Percentiles rank a stretch among this genome's conserved stretches.
Conservation (phyloP, 2,113 vertebrate genomes). For the Candoia aspera region DNA sequence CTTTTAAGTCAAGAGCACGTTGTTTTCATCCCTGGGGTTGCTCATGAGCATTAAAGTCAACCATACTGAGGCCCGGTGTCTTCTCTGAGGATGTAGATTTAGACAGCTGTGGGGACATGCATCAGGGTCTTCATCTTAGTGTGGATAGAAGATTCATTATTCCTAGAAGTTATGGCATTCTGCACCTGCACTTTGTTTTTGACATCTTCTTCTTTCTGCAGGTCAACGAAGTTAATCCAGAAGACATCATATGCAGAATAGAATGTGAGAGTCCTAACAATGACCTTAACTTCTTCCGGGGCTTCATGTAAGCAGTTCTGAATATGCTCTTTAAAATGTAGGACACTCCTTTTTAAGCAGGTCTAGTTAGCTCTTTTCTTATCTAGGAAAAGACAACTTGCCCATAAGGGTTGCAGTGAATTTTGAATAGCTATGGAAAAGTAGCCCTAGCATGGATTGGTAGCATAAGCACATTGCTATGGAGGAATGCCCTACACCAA, state of each 20-base stretch:
- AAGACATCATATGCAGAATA: slow-evolving; percentile 84
- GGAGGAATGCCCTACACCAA: not conserved
- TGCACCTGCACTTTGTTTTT: slow-evolving; percentile 29
- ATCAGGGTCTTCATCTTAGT: fast-evolving
- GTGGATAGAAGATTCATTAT: not conserved
- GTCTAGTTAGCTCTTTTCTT: no score
- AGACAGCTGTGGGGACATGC: not conserved
- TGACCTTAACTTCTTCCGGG: slow-evolving; percentile 85
- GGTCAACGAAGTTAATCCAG: slow-evolving; percentile 84
- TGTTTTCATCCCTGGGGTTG: no score
- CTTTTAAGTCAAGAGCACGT: no score
- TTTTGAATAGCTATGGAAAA: not conserved
- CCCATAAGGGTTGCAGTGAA: fast-evolving
- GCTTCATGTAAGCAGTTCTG: slow-evolving; percentile 86
- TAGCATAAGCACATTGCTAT: not conserved
- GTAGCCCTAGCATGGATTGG: not conserved
- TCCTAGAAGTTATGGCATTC: not conserved
- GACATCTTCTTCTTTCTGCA: slow-evolving; percentile 42
- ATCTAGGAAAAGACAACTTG: fast-evolving
- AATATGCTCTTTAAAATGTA: not conserved
- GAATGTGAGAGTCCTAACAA: slow-evolving; percentile 94
- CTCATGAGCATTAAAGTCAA: no score
- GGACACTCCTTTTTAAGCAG: not conserved
- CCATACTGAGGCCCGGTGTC: no score
- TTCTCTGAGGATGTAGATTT: not conserved